Evolutionary conservation across 1,140 invertebrate genomes (phyloP).

Genomic region (Drosophila bocqueti): DNA sequence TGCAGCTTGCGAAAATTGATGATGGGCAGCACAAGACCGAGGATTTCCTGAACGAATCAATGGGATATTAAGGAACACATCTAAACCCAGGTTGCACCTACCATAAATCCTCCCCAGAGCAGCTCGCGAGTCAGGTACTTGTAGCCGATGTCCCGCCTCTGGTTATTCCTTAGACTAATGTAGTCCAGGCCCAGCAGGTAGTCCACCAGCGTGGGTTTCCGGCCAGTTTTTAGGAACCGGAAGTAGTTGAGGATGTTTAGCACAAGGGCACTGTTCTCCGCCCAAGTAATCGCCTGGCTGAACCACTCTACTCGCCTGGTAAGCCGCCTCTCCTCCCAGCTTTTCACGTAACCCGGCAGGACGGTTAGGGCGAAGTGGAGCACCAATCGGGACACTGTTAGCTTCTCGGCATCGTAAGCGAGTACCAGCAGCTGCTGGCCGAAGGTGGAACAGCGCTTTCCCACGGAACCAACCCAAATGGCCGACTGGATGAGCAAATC

Average conservation of each 20-base stretch:
- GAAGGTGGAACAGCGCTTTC: slow-evolving; percentile 86
- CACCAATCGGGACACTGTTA: slow-evolving; percentile 86
- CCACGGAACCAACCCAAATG: slow-evolving; percentile 87
- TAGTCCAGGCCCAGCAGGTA: slow-evolving; percentile 86
- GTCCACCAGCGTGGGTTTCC: slow-evolving; percentile 87
- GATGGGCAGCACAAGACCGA: slow-evolving; percentile 87
- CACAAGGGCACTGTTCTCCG: slow-evolving; percentile 86
- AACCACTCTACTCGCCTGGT: slow-evolving; percentile 85
- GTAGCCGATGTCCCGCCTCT: slow-evolving; percentile 87
- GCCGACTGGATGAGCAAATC: slow-evolving; percentile 87
- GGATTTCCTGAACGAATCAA: slow-evolving; percentile 86
- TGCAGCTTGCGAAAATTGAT: slow-evolving; percentile 87
- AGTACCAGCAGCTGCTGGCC: slow-evolving; percentile 88
- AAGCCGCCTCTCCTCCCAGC: slow-evolving; percentile 86
- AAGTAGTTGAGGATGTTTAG: slow-evolving; percentile 88
- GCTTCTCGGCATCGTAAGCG: slow-evolving; percentile 86
- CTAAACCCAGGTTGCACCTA: slow-evolving; percentile 73
- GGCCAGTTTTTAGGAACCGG: slow-evolving; percentile 87
- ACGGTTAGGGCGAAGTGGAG: slow-evolving; percentile 87
- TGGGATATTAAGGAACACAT: no score
- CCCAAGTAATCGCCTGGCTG: slow-evolving; percentile 85
- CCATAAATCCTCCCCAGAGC: slow-evolving; percentile 89
- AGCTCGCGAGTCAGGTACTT: slow-evolving; percentile 88
- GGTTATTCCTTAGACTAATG: slow-evolving; percentile 85
- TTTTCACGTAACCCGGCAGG: slow-evolving; percentile 86